These are phyloP conservation scores for Ectropis grisescens DNA, from an alignment of 1,140 invertebrate species.

Conservation along the genomic window DNA sequence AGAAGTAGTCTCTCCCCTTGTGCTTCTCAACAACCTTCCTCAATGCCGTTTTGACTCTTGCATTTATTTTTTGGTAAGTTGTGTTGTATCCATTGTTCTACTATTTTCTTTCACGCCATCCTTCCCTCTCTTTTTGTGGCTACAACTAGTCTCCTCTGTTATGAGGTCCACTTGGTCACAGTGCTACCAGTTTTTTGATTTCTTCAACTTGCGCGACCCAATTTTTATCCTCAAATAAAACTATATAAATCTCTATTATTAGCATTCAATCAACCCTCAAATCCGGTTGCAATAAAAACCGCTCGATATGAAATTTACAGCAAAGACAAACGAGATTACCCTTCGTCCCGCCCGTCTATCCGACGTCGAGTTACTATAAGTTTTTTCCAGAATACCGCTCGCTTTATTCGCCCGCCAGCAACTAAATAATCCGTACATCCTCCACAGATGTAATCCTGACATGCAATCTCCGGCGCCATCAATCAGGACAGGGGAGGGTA, in stretches of 20 bases:
- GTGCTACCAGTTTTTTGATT: no score
- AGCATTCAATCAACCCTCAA: neutral
- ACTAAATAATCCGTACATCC: constrained; percentile 60
- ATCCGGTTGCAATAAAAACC: neutral
- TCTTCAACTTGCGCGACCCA: neutral
- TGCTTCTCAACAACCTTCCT: no score
- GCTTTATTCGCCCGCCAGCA: constrained; percentile 37
- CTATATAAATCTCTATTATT: neutral
- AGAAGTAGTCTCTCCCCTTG: no score
- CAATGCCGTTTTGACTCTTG: no score
- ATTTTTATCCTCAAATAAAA: neutral
- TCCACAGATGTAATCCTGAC: constrained; percentile 60
- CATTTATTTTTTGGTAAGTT: no score
- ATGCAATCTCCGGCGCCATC: constrained; percentile 60
- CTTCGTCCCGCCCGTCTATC: constrained; percentile 6
- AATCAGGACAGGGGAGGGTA: constrained; percentile 36
- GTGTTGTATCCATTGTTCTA: no score
- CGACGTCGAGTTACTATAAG: constrained; percentile 11
- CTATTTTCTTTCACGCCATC: no score
- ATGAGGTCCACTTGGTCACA: no score
- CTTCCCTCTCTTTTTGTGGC: no score
- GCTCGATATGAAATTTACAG: constrained; percentile 11
- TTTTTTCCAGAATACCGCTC: constrained; percentile 31
- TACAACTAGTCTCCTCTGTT: no score
- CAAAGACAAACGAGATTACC: constrained; percentile 15